phyloP scores from a whole-genome alignment of 2,797 vertebrate genomes.

The Manis crassicaudata region DNA sequence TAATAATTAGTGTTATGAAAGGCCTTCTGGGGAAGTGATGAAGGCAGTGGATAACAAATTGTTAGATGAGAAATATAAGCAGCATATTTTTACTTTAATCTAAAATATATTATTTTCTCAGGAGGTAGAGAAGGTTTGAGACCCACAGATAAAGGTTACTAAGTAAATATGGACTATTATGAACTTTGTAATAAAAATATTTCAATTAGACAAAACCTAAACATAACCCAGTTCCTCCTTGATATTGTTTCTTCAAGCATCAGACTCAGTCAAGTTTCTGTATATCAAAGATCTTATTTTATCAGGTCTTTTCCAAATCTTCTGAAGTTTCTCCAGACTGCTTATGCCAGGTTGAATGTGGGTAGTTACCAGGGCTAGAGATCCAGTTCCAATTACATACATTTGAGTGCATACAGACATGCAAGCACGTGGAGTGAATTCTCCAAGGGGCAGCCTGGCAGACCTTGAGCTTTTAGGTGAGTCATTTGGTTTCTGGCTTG shows the following conservation, averaged over 20 bases:
- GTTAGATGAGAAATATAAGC: constrained; percentile 23
- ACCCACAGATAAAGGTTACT: constrained; percentile 24
- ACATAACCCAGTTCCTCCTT: neutral
- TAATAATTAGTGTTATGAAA: neutral
- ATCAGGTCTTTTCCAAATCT: neutral
- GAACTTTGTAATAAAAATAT: constrained; percentile 34
- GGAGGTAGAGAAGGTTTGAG: neutral
- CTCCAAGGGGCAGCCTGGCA: neutral
- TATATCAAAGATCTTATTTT: neutral
- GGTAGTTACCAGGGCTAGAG: neutral
- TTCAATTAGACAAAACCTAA: constrained; percentile 11
- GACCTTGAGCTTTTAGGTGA: neutral
- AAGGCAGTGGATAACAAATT: neutral
- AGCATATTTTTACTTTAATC: neutral
- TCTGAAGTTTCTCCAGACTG: neutral
- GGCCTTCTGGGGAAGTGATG: neutral
- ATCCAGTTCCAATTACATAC: neutral
- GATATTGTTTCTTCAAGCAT: neutral
- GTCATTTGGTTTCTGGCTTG: neutral
- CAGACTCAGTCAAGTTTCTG: neutral
- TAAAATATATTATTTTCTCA: constrained; percentile 45
- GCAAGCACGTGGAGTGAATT: neutral
- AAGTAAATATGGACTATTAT: constrained; percentile 38
- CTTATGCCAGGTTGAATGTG: neutral
- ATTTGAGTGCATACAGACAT: neutral